Percentiles rank a stretch among this genome's conserved stretches.
Conservation (phyloP, 2,113 vertebrate genomes). For the Orthonyx spaldingii region DNA sequence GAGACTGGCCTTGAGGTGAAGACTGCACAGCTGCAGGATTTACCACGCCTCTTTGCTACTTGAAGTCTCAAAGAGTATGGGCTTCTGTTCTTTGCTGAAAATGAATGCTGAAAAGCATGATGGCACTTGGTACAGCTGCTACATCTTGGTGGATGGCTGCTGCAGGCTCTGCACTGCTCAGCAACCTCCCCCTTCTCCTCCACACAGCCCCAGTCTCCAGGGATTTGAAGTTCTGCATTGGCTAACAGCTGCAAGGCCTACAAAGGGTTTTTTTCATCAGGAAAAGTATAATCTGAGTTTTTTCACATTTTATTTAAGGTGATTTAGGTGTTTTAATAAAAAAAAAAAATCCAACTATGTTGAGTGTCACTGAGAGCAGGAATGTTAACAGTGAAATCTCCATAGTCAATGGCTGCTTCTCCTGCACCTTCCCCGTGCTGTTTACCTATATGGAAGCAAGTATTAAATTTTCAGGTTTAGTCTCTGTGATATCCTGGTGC, state of each 20-base stretch:
- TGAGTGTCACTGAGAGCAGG: not conserved
- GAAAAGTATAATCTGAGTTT: not conserved
- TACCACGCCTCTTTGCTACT: not conserved
- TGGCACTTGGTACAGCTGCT: not conserved
- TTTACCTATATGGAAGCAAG: not conserved
- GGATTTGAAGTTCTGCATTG: not conserved
- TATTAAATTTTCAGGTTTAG: not conserved
- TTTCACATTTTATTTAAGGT: not conserved
- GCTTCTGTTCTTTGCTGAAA: not conserved
- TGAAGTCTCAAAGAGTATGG: not conserved
- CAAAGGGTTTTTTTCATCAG: not conserved
- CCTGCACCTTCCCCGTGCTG: not conserved
- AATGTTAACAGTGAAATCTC: not conserved
- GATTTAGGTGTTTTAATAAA: not conserved
- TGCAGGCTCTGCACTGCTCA: not conserved
- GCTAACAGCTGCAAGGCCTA: not conserved
- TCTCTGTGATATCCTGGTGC: not conserved
- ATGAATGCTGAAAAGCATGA: not conserved
- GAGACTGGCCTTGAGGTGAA: not conserved
- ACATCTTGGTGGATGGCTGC: not conserved
- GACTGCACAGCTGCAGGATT: not conserved
- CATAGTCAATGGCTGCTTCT: not conserved
- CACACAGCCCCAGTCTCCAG: not conserved
- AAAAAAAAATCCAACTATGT: not conserved
- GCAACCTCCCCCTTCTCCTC: not conserved